Evolutionary conservation across 2,797 vertebrate genomes (phyloP), one percentile per base, ranked within the genome.

Genomic region (Sebastes wilsoni): DNA sequence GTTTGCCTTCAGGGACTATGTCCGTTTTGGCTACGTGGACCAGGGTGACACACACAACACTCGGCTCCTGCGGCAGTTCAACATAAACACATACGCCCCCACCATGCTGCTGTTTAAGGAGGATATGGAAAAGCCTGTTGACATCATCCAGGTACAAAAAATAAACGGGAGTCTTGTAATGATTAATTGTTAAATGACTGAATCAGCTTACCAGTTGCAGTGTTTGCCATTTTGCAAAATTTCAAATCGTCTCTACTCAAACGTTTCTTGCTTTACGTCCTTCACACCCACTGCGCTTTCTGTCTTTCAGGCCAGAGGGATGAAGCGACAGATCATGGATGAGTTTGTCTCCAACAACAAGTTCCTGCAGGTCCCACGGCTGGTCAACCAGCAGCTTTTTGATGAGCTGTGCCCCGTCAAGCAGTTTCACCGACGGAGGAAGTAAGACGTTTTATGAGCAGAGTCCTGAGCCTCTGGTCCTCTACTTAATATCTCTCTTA

Each of bases 41-140:
- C 96, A 97, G 0, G 96, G 96, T 0, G 90, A 95, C 5, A 93
- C 89, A 0, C 96, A 96, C 61, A 94, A 92, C 0, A 92, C 92
- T 1, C 92, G 94, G 74, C 86, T 99, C 25, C 96, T 96, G 54
- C 93, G 91, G 12, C 96, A 96, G 83, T 98, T 96, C 86, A 97
- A 96, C 83, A 92, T 99, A 85, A 98, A 99, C 0, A 95, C 96
- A 25, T 96, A 98, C 3, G 93, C 95, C 3, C 97, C 98, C 55
- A 97, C 97, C 84, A 95, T 99, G 95, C 93, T 99, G 92, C 81
- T 99, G 88, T 99, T 99, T 86, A 99, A 99, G 83, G 99, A 99
- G 87, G 94, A 97, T 67, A 87, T 94, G 0, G 89, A 96, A 78
- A 96, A 95, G 55, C 98, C 98, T 0, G 96, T 97, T 0, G 97